Conservation (phyloP, 2,797 vertebrate species). For the Sebastes glaucus region DNA sequence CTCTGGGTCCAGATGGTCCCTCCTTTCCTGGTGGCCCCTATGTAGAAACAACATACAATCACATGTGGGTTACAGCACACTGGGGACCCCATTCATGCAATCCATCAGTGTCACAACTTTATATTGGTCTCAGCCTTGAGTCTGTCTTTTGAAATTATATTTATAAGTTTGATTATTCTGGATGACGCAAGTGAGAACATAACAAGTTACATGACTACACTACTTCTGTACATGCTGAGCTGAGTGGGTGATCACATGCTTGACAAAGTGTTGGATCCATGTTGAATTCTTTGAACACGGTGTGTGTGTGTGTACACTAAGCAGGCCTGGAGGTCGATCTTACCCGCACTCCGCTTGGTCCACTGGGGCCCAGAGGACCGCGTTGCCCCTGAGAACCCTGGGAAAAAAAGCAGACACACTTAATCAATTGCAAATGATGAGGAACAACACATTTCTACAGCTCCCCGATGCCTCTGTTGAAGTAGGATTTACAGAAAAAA, state of each 20-base stretch:
- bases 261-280: constrained; percentile 43
- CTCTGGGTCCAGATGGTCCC: constrained; percentile 94
- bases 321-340: constrained; percentile 57
- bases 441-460: constrained; percentile 52
- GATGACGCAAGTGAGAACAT: constrained; percentile 47
- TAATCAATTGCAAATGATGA: constrained; percentile 59
- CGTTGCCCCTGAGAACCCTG: constrained; percentile 91
- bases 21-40: constrained; percentile 98
- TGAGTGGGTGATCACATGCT: constrained; percentile 24
- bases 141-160: constrained; percentile 34
- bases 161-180: constrained; percentile 6
- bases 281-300: constrained; percentile 31
- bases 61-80: constrained; percentile 61
- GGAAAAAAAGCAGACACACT: constrained; percentile 66
- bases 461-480: constrained; percentile 30
- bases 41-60: constrained; percentile 70
- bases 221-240: constrained; percentile 1
- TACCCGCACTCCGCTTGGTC: constrained; percentile 93
- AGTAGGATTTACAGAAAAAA: constrained; percentile 21
- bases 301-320: constrained; percentile 8
- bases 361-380: constrained; percentile 91
- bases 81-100: constrained; percentile 48
- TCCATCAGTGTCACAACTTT: constrained; percentile 62
- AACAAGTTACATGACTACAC: not conserved
- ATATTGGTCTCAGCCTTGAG: constrained; percentile 29